phyloP scores from a whole-genome alignment of 2,888 invertebrate genomes.

The Isotomurus palustris region DNA sequence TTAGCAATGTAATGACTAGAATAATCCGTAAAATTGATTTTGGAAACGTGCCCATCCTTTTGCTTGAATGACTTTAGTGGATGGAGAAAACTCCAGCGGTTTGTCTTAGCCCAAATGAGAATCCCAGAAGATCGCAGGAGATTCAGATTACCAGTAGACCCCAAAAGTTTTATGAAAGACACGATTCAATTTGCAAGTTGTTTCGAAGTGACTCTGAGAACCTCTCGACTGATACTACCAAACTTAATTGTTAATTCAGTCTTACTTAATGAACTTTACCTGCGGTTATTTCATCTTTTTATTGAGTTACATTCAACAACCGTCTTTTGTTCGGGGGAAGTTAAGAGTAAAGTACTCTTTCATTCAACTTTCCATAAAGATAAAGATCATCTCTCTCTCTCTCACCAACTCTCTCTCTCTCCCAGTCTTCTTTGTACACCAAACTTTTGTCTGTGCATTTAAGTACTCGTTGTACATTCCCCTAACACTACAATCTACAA shows the following conservation, averaged over 20 bases:
- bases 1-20: conserved; percentile 4
- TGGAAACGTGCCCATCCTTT: conserved; percentile 14
- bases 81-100: no score
- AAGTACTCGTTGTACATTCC: no score
- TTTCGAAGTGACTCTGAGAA: background rate
- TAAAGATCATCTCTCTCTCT: background rate
- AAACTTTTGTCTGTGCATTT: no score
- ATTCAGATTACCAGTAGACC: background rate
- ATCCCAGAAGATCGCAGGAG: no score
- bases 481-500: no score
- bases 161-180: conserved; percentile 13
- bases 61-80: conserved; percentile 8
- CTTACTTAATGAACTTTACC: conserved; percentile 12
- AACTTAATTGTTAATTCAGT: conserved; percentile 15
- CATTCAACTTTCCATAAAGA: background rate
- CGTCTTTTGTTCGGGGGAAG: background rate
- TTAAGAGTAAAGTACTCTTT: background rate
- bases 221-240: background rate
- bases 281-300: conserved; percentile 12
- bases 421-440: no score
- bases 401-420: background rate
- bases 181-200: conserved; percentile 10
- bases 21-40: conserved; percentile 14
- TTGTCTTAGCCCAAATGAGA: no score
- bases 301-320: conserved; percentile 2